phyloP scores from a whole-genome alignment of 2,888 invertebrate genomes.

The Acronicta psi region DNA sequence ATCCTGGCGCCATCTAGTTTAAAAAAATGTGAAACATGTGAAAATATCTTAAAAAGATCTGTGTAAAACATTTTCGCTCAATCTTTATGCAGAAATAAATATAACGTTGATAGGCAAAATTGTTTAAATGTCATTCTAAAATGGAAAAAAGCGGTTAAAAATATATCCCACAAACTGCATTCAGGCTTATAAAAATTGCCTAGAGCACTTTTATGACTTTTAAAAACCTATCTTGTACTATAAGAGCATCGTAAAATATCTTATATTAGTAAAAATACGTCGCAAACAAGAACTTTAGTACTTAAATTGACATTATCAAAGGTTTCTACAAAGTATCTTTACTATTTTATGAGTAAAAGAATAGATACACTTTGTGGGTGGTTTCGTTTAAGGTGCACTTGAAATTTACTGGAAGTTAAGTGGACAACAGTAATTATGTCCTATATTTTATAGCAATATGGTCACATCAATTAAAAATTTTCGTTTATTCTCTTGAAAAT shows the following conservation, averaged over 20 bases:
- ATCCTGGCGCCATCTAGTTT: no score
- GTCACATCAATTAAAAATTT: no score
- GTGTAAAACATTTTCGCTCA: no score
- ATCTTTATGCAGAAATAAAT: no score
- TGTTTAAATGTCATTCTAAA: no score
- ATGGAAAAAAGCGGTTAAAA: constrained; percentile 4
- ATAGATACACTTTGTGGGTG: constrained; percentile 24
- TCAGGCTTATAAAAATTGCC: constrained; percentile 12
- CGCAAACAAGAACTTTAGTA: constrained; percentile 25
- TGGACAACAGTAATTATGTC: no score
- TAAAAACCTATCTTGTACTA: constrained; percentile 40
- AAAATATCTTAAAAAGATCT: no score
- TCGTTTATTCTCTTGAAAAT: no score
- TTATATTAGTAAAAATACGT: constrained; percentile 22
- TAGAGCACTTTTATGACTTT: constrained; percentile 29
- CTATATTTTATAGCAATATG: no score
- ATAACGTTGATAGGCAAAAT: no score
- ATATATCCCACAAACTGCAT: constrained; percentile 15
- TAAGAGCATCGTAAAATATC: constrained; percentile 37
- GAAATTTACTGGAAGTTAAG: no score
- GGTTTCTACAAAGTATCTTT: constrained; percentile 32
- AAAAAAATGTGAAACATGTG: no score
- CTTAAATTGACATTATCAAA: constrained; percentile 25
- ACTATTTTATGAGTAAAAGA: constrained; percentile 18
- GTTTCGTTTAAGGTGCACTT: constrained; percentile 5